Conservation (phyloP, 2,888 invertebrate genomes). For the Bombylius discolor region DNA sequence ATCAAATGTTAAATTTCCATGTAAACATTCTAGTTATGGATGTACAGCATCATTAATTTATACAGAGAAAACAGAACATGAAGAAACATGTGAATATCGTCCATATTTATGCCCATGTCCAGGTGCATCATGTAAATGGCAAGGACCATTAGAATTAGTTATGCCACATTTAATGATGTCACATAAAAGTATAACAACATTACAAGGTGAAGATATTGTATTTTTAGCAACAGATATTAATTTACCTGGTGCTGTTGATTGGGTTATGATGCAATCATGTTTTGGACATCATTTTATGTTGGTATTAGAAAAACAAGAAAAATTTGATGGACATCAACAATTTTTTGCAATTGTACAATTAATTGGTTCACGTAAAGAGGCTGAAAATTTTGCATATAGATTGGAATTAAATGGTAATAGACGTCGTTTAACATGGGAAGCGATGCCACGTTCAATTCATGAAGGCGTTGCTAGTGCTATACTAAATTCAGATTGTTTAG, state of each 20-base stretch:
- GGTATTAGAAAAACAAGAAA: conserved; percentile 96
- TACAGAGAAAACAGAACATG: conserved; percentile 97
- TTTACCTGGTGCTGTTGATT: conserved; percentile 96
- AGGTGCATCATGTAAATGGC: conserved; percentile 99
- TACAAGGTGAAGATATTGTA: conserved; percentile 98
- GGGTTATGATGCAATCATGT: conserved; percentile 99
- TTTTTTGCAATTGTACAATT: conserved; percentile 98
- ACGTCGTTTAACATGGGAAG: conserved; percentile 95
- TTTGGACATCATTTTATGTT: conserved; percentile 99
- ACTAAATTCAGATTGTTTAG: conserved; percentile 93
- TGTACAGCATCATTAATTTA: conserved; percentile 84
- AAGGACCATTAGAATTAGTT: conserved; percentile 92
- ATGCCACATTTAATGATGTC: conserved; percentile 97
- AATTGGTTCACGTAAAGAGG: conserved; percentile 96
- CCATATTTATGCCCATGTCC: conserved; percentile 99
- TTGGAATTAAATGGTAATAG: conserved; percentile 93
- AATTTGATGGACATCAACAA: conserved; percentile 91
- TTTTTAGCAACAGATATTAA: conserved; percentile 99
- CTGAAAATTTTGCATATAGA: conserved; percentile 96
- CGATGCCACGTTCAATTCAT: conserved; percentile 95
- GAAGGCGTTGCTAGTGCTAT: conserved; percentile 98
- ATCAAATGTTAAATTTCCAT: conserved; percentile 95
- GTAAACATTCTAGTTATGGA: conserved; percentile 93
- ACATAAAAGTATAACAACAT: conserved; percentile 95
- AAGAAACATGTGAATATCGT: conserved; percentile 95